Percentiles rank a stretch among this genome's conserved stretches.
These are phyloP conservation scores for Cynopterus brachyotis DNA, from an alignment of 2,113 vertebrate species.

Conservation along the genomic window DNA sequence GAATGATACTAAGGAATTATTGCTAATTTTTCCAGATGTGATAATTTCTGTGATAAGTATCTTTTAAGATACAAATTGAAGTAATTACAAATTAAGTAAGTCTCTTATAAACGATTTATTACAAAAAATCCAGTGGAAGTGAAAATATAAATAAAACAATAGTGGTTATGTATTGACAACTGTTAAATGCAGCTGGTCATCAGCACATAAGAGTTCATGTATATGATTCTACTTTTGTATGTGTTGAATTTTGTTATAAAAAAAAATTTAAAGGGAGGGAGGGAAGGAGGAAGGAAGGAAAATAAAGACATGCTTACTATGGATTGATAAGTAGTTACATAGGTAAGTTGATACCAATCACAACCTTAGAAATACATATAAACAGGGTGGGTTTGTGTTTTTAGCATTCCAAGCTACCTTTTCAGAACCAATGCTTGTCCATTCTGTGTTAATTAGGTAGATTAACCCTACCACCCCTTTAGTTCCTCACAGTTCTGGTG, in stretches of 20 bases:
- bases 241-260: background rate
- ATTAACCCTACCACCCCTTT: background rate
- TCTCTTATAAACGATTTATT: background rate
- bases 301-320: background rate
- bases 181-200: background rate
- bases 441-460: background rate
- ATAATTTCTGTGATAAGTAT: background rate
- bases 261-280: background rate
- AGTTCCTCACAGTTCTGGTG: background rate
- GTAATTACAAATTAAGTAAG: background rate
- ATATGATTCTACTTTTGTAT: background rate
- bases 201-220: background rate
- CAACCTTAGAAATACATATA: background rate
- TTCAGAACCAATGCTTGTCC: background rate
- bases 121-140: background rate
- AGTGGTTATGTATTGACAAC: background rate
- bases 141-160: background rate
- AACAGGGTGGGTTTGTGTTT: background rate
- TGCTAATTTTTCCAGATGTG: background rate
- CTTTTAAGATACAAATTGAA: background rate
- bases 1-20: background rate
- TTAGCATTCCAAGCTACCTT: background rate
- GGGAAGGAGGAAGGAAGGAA: background rate
- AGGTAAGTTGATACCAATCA: background rate
- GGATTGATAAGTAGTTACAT: background rate